phyloP scores from a whole-genome alignment of 2,113 vertebrate genomes.

The Dipodomys stephensi region DNA sequence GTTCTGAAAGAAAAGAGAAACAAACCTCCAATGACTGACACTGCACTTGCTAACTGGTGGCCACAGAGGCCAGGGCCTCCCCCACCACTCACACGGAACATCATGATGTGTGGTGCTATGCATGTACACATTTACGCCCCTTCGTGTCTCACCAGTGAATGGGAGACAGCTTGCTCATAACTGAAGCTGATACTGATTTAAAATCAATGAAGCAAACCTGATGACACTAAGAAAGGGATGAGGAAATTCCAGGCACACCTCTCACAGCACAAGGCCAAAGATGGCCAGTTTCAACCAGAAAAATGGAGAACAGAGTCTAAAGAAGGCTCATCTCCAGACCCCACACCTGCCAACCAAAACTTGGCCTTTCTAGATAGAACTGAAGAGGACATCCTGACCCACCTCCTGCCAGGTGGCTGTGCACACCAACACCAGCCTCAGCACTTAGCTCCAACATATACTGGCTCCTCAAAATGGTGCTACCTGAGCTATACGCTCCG shows the following conservation, averaged over 20 bases:
- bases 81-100: neutral
- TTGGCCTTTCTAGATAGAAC: neutral
- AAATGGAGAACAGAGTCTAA: neutral
- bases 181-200: neutral
- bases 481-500: no score
- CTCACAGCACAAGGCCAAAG: constrained; percentile 61
- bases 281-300: neutral
- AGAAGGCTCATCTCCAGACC: neutral
- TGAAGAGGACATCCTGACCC: neutral
- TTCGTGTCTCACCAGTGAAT: neutral
- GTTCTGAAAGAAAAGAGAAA: constrained; percentile 85
- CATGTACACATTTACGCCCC: neutral
- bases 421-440: neutral
- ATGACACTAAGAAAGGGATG: constrained; percentile 6
- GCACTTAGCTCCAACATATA: neutral
- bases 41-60: constrained; percentile 47
- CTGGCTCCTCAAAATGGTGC: neutral
- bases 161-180: neutral
- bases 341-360: neutral
- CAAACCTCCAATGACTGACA: constrained; percentile 66
- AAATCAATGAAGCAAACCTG: neutral
- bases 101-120: neutral
- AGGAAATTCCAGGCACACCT: constrained; percentile 77
- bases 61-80: constrained; percentile 16
- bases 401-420: neutral